Conservation (phyloP, 2,113 vertebrate species). For the Otis tarda region DNA sequence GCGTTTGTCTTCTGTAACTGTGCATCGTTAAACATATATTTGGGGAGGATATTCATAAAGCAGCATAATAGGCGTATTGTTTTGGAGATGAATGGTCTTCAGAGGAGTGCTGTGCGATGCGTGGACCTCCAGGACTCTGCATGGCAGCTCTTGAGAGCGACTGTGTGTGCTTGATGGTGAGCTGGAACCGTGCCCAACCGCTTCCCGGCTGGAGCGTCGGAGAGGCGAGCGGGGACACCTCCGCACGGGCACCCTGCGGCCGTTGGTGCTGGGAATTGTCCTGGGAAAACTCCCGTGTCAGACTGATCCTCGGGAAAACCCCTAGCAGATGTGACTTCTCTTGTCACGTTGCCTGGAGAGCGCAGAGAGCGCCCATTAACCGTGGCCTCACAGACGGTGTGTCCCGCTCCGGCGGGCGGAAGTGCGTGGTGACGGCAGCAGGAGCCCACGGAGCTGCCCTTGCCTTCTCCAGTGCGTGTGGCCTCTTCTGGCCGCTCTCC, state of each 20-base stretch:
- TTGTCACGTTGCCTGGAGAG: fast-evolving
- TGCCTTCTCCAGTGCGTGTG: fast-evolving
- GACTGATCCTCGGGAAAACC: not conserved
- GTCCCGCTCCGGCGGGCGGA: not conserved
- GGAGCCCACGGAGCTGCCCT: not conserved
- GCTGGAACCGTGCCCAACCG: not conserved
- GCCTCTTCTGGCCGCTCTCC: not conserved
- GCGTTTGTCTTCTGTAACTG: not conserved
- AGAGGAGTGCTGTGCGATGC: not conserved
- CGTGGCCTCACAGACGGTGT: fast-evolving
- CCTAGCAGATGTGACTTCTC: not conserved
- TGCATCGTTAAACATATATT: slow-evolving; percentile 49
- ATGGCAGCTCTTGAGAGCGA: not conserved
- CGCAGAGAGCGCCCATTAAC: fast-evolving
- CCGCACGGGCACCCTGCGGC: fast-evolving
- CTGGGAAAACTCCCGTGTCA: fast-evolving
- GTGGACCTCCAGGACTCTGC: not conserved
- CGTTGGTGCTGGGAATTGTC: fast-evolving
- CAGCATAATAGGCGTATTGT: not conserved
- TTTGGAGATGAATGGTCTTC: not conserved
- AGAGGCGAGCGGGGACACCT: not conserved
- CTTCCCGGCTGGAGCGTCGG: fast-evolving
- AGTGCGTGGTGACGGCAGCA: not conserved
- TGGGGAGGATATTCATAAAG: slow-evolving; percentile 37
- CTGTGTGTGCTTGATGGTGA: not conserved